Percentiles rank a stretch among this genome's conserved stretches.
Evolutionary conservation across 1,140 invertebrate species (phyloP).

Genomic region (Phymastichus coffea): DNA sequence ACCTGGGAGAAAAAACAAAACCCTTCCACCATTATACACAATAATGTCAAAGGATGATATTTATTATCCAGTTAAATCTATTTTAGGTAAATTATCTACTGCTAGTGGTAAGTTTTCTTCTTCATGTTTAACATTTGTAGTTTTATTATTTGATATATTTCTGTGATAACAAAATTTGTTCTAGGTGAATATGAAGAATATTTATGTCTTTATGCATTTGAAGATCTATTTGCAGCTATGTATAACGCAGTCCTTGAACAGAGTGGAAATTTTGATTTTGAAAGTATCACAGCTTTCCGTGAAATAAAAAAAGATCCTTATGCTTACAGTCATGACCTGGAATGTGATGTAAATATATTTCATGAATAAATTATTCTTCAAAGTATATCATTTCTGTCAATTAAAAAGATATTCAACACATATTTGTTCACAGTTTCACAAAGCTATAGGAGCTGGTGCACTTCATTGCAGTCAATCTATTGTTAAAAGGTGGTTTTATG

Average conservation of each 20-base stretch:
- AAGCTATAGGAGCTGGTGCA: conserved; percentile 41
- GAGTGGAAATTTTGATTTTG: conserved; percentile 37
- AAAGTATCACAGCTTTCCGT: conserved; percentile 46
- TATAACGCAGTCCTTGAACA: conserved; percentile 44
- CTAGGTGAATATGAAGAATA: conserved; percentile 32
- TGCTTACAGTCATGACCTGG: conserved; percentile 49
- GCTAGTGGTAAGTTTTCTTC: conserved; percentile 40
- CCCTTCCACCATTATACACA: conserved; percentile 56
- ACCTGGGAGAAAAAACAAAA: conserved; percentile 27
- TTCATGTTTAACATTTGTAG: conserved; percentile 3
- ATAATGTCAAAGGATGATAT: conserved; percentile 34
- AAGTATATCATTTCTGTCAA: conserved; percentile 14
- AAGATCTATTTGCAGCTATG: conserved; percentile 55
- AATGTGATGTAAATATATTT: conserved; percentile 54
- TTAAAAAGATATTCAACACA: neutral
- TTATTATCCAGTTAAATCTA: conserved; percentile 31
- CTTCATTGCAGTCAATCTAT: conserved; percentile 57
- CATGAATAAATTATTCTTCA: conserved; percentile 17
- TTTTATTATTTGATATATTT: neutral
- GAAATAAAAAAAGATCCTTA: conserved; percentile 59
- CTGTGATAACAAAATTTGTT: conserved; percentile 13
- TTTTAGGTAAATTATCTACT: conserved; percentile 50
- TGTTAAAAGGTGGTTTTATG: conserved; percentile 59
- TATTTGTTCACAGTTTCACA: conserved; percentile 56
- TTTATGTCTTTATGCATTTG: conserved; percentile 60